phyloP scores from a whole-genome alignment of 1,140 invertebrate genomes.

The Drosophila repletoides region DNA sequence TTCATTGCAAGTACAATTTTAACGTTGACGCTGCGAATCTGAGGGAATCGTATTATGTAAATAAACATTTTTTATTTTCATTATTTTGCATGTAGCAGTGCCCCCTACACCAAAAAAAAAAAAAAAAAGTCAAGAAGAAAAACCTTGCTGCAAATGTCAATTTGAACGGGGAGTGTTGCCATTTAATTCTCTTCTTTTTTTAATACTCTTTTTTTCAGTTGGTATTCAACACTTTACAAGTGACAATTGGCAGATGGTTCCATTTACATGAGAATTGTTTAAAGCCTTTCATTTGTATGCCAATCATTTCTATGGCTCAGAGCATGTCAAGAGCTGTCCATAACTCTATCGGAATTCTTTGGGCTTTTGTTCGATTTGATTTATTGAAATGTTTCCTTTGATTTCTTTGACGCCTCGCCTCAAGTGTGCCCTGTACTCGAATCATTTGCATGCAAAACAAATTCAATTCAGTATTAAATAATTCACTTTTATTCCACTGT shows the following conservation, averaged over 20 bases:
- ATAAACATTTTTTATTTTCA: slow-evolving; percentile 25
- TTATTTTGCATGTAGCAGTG: too few species aligned
- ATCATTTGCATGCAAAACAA: slow-evolving; percentile 33
- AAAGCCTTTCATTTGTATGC: slow-evolving; percentile 4
- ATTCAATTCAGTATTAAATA: slow-evolving; percentile 38
- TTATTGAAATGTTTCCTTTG: slow-evolving; percentile 69
- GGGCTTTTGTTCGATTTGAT: slow-evolving; percentile 47
- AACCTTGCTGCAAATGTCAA: slow-evolving; percentile 63
- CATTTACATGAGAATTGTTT: slow-evolving; percentile 20
- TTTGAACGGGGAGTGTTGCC: slow-evolving; percentile 46
- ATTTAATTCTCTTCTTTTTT: too few species aligned
- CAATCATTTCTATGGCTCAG: slow-evolving; percentile 9
- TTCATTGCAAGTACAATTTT: slow-evolving; percentile 25
- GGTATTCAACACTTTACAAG: slow-evolving; percentile 18
- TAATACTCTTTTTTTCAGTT: too few species aligned
- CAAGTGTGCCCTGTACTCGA: slow-evolving; percentile 41
- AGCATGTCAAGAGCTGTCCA: slow-evolving; percentile 46
- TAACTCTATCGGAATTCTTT: slow-evolving; percentile 34
- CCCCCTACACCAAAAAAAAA: slow-evolving; percentile 10
- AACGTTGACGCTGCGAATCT: slow-evolving; percentile 45
- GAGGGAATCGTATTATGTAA: slow-evolving; percentile 47
- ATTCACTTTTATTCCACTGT: slow-evolving; percentile 21
- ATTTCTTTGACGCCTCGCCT: slow-evolving; percentile 53
- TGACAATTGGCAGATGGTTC: slow-evolving; percentile 29
- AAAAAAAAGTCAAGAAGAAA: slow-evolving; percentile 21